Evolutionary conservation across 2,797 vertebrate species (phyloP).

Genomic region (Phrynocephalus guinanensis): DNA sequence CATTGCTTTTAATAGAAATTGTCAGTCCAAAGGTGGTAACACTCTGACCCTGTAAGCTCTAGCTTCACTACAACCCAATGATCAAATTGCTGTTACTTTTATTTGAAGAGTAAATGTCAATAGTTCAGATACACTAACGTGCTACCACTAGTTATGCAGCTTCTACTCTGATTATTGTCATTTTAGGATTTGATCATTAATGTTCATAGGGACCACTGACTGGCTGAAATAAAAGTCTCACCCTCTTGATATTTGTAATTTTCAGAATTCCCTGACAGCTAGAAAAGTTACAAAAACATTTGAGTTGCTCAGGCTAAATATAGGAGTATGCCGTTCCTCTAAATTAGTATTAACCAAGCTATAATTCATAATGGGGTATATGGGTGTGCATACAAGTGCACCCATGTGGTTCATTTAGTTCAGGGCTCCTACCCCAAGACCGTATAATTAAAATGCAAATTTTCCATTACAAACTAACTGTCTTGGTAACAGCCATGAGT

Average conservation of each 20-base stretch:
- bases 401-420: slow-evolving; percentile 7
- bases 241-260: not conserved
- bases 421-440: not conserved
- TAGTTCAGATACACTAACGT: not conserved
- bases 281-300: no score
- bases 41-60: not conserved
- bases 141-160: not conserved
- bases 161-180: not conserved
- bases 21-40: not conserved
- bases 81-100: not conserved
- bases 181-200: not conserved
- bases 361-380: not conserved
- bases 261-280: not conserved
- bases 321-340: not conserved
- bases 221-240: not conserved
- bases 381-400: no score
- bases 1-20: no score
- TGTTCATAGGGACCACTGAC: not conserved
- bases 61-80: not conserved
- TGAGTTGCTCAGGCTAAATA: no score
- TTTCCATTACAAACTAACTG: slow-evolving; percentile 4
- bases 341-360: slow-evolving; percentile 28
- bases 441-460: not conserved
- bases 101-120: not conserved
- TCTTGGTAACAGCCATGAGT: fast-evolving